Evolutionary conservation across 2,797 vertebrate species (phyloP), one percentile per base, ranked within the genome.

Genomic region (Gobio occitaniae): DNA sequence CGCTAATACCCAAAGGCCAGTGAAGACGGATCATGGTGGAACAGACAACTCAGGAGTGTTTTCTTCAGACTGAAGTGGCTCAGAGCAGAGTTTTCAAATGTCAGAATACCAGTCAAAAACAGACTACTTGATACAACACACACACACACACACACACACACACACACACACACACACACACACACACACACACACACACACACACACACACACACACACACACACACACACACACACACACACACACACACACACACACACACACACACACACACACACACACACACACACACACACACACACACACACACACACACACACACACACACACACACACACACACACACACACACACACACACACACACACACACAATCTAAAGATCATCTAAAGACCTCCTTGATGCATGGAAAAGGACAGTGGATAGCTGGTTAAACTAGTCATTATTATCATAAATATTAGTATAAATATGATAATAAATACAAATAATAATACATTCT

Each of bases 1-100:
- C 83, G 71, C 66, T 17, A 79, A 78, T 78, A 56, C 52, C 83
- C 66, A 50, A 63, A 79, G 76, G 77, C 83, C 76, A 71, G 56
- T 48, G 54, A 72, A 84, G 83, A 84, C 21, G 44, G 52, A 79
- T 79, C 76, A 78, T 36, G 65, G 68, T 29, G 25, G 56, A 68
- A 50, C 71, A 50, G 63, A 83, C 61, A 82, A 48, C 69, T 82
- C 54, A 65, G 13, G 19, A 83, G 81, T 52, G 61, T 65, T 65
- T 83, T 68, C 72, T 54, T 29, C 66, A 44, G 66, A 71, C 50
- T 71, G 2, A 47, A 81, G 50, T 19, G 36, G 32, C 66, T 81
- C 59, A 25, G 70, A 83, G 59, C 47, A 44, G 32, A 76, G 10
- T 25, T 65, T 36, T 47, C 32, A 78, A 69, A 84, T 78, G 74